Evolutionary conservation across 2,797 vertebrate species (phyloP).

Genomic region (Darevskia mixta): DNA sequence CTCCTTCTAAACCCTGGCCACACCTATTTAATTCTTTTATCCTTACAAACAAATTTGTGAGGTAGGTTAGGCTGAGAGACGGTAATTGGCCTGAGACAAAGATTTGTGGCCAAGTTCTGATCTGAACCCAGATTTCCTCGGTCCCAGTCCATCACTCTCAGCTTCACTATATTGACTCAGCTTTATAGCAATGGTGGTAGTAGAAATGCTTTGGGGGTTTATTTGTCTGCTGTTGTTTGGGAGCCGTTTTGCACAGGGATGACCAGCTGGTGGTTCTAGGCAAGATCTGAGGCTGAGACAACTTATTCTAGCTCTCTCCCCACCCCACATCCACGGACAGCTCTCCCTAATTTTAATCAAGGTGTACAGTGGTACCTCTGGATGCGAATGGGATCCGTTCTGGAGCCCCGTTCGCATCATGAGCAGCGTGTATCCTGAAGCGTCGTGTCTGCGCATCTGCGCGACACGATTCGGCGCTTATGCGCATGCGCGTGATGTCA

Average conservation of each 20-base stretch:
- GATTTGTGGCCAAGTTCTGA: neutral
- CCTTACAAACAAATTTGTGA: neutral
- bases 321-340: neutral
- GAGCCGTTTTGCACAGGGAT: neutral
- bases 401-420: too few relatives aligned
- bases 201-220: neutral
- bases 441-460: too few relatives aligned
- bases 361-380: neutral
- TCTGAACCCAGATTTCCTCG: neutral
- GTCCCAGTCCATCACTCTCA: too few relatives aligned
- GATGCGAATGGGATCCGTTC: too few relatives aligned
- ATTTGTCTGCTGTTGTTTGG: neutral
- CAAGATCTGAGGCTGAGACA: neutral
- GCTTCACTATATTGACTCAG: neutral
- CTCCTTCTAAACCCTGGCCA: neutral
- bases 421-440: too few relatives aligned
- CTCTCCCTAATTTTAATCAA: too few relatives aligned
- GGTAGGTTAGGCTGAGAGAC: neutral
- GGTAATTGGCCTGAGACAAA: neutral
- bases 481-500: too few relatives aligned
- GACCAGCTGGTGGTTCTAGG: neutral
- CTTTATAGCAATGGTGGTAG: neutral
- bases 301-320: neutral
- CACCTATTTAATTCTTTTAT: neutral
- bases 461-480: too few relatives aligned